These are phyloP conservation scores for Mormyrus hasselquistii DNA, from an alignment of 2,797 vertebrate genomes.

Conservation along the genomic window DNA sequence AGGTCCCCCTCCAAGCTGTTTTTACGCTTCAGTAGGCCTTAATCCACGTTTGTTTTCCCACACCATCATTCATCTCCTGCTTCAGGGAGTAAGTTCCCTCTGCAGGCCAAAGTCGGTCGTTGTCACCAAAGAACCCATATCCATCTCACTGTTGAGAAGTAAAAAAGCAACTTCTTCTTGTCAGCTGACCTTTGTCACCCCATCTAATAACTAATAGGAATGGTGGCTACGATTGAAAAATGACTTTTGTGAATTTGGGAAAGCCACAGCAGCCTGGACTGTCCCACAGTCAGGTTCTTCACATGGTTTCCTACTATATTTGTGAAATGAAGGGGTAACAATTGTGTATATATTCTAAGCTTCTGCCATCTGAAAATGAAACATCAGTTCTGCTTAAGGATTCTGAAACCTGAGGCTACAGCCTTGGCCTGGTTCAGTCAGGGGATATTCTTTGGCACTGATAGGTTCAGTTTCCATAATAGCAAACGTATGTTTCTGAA, in stretches of 20 bases:
- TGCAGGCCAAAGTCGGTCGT: not conserved
- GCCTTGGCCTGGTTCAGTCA: not conserved
- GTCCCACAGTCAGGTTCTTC: not conserved
- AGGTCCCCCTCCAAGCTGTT: not conserved
- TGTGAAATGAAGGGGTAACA: not conserved
- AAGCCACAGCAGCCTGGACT: not conserved
- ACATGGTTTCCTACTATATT: not conserved
- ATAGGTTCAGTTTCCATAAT: not conserved
- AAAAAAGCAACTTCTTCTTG: not conserved
- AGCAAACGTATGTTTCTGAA: not conserved
- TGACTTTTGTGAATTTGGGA: not conserved
- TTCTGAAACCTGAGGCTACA: not conserved
- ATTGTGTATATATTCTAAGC: not conserved
- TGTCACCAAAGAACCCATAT: not conserved
- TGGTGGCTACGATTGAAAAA: not conserved
- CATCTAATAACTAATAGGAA: not conserved
- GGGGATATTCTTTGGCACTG: not conserved
- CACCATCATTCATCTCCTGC: not conserved
- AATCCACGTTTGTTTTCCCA: not conserved
- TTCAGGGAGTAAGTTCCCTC: not conserved
- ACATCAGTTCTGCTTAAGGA: not conserved
- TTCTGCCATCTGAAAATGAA: not conserved
- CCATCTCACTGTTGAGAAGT: not conserved
- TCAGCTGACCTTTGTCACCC: not conserved
- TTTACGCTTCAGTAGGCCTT: not conserved